phyloP scores from a whole-genome alignment of 2,113 vertebrate species.

The Sinocyclocheilus anshuiensis region DNA sequence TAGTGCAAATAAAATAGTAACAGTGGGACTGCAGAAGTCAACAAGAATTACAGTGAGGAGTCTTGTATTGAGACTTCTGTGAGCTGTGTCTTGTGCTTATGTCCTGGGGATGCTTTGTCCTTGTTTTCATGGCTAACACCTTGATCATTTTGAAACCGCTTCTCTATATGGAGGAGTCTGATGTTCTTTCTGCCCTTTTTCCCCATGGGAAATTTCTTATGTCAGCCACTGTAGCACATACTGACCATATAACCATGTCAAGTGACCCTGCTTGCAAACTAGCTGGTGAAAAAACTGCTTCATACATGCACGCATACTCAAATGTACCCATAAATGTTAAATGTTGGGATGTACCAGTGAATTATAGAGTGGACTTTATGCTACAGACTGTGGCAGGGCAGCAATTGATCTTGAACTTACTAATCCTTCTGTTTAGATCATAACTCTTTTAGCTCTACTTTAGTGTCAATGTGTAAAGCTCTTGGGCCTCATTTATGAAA shows the following conservation, averaged over 20 bases:
- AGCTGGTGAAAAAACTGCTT: neutral
- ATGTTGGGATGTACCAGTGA: neutral
- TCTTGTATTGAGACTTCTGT: slow-evolving; percentile 62
- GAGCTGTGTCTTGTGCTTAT: slow-evolving; percentile 60
- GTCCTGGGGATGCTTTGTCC: slow-evolving; percentile 32
- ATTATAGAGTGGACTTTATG: slow-evolving; percentile 11
- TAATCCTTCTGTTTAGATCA: slow-evolving; percentile 9
- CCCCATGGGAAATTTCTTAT: slow-evolving; percentile 73
- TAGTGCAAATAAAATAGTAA: neutral
- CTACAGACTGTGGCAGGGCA: neutral
- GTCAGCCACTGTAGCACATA: slow-evolving; percentile 68
- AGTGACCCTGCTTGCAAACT: slow-evolving; percentile 18
- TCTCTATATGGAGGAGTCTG: slow-evolving; percentile 62
- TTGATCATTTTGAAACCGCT: slow-evolving; percentile 65
- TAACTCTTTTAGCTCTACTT: neutral
- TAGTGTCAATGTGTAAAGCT: neutral
- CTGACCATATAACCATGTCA: slow-evolving; percentile 60
- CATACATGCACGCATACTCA: slow-evolving; percentile 40
- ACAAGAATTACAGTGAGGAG: slow-evolving; percentile 65
- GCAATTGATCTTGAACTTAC: neutral
- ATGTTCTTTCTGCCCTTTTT: slow-evolving; percentile 68
- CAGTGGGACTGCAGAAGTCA: slow-evolving; percentile 50
- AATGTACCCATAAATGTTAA: slow-evolving; percentile 17
- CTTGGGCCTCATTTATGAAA: slow-evolving; percentile 3
- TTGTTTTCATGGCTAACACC: slow-evolving; percentile 31